A percentile compares a stretch with the other conserved stretches of the same genome.
These are phyloP conservation scores for Leguminivora glycinivorella DNA, from an alignment of 1,140 invertebrate genomes.

Conservation along the genomic window DNA sequence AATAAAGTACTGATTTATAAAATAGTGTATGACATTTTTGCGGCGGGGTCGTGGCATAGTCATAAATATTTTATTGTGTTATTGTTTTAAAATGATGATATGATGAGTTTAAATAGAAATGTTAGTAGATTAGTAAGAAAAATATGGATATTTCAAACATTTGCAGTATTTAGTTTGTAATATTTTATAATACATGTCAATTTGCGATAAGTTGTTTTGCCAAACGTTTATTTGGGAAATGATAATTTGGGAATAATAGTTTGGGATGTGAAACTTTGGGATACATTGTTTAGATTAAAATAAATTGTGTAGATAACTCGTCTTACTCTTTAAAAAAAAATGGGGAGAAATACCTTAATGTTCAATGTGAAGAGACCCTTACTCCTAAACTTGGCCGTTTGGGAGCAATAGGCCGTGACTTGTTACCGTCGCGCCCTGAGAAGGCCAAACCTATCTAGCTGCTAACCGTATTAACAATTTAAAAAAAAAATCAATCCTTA, in stretches of 20 bases:
- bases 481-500: too few relatives aligned
- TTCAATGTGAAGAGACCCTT: not conserved
- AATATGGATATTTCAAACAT: not conserved
- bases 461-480: not conserved
- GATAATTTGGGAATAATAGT: too few relatives aligned
- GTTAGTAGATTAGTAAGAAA: not conserved
- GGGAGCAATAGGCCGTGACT: conserved; percentile 37
- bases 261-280: too few relatives aligned
- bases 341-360: not conserved
- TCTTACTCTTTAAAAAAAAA: not conserved
- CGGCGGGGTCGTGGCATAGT: not conserved
- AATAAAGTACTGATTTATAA: conserved; percentile 6
- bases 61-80: not conserved
- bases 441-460: conserved; percentile 2
- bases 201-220: too few relatives aligned
- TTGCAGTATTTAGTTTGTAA: too few relatives aligned
- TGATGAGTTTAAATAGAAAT: too few relatives aligned
- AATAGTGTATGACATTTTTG: not conserved
- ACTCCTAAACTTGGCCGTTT: conserved; percentile 15
- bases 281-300: too few relatives aligned
- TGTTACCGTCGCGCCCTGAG: conserved; percentile 6
- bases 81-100: not conserved
- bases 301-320: too few relatives aligned
- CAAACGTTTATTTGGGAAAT: too few relatives aligned
- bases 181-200: too few relatives aligned